Percentiles rank a stretch among this genome's conserved stretches.
Conservation (phyloP, 1,140 invertebrate species). For the Schmidtea mediterranea region DNA sequence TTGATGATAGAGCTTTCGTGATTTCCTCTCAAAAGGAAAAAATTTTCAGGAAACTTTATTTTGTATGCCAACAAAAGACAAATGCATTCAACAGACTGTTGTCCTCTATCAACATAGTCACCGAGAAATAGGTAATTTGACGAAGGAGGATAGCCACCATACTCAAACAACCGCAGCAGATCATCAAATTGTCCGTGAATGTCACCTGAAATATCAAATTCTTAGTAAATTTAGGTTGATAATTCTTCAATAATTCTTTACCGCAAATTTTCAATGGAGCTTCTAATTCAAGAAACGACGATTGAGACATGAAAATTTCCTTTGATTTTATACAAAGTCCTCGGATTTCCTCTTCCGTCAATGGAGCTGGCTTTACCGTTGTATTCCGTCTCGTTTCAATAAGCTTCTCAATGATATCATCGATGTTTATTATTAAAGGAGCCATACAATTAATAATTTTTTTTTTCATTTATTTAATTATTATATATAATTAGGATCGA, state of each 20-base stretch:
- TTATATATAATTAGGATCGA: no score
- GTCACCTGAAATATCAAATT: constrained; percentile 40
- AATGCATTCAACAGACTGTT: constrained; percentile 33
- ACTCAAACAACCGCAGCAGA: constrained; percentile 30
- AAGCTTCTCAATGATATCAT: no score
- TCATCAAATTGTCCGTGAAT: constrained; percentile 30
- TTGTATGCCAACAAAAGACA: constrained; percentile 25
- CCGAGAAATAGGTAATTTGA: constrained; percentile 26
- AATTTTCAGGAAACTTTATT: constrained; percentile 35
- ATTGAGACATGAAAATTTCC: not conserved
- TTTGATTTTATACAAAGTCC: not conserved
- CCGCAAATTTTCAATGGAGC: not conserved
- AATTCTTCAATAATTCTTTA: not conserved
- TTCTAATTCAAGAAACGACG: not conserved
- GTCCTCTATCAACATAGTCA: constrained; percentile 34
- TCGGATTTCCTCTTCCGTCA: constrained; percentile 42
- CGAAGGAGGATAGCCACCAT: constrained; percentile 58
- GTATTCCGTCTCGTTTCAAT: no score
- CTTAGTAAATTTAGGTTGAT: not conserved
- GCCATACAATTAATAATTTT: no score
- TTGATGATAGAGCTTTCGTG: constrained; percentile 40
- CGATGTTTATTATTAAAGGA: no score
- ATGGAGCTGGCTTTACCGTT: no score
- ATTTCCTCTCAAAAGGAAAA: constrained; percentile 39
- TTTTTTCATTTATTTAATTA: no score